Conservation (phyloP, 1,140 invertebrate genomes). For the Hermatobates lingyangjiaoensis region DNA sequence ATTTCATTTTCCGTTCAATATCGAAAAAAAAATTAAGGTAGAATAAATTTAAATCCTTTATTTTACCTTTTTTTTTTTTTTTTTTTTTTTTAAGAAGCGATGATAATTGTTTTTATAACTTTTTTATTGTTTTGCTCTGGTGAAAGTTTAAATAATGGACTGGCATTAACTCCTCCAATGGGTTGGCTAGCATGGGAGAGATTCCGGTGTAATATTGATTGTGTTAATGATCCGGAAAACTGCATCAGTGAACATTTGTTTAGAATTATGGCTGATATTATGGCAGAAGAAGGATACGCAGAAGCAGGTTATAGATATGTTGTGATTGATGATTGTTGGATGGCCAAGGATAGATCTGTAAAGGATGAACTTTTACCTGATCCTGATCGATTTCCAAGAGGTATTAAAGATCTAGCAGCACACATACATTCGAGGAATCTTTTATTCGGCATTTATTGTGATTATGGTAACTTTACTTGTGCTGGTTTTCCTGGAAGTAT, state of each 20-base stretch:
- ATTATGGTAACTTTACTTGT: conserved; percentile 87
- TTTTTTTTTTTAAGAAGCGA: too few species aligned
- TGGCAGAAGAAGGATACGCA: conserved; percentile 31
- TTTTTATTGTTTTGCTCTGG: too few species aligned
- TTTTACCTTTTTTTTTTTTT: too few species aligned
- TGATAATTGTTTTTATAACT: too few species aligned
- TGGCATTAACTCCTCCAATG: conserved; percentile 45
- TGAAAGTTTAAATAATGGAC: conserved; percentile 30
- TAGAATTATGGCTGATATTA: conserved; percentile 30
- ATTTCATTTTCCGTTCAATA: too few species aligned
- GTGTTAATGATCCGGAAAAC: conserved; percentile 40
- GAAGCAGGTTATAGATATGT: conserved; percentile 35
- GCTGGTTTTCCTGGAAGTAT: conserved; percentile 85
- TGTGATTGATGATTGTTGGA: conserved; percentile 42
- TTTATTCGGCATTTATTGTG: conserved; percentile 93
- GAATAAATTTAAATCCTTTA: too few species aligned
- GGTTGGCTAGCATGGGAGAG: conserved; percentile 59
- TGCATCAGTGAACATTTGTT: conserved; percentile 44
- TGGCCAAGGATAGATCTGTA: conserved; percentile 26
- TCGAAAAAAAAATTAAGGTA: too few species aligned
- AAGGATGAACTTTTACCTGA: conserved; percentile 31
- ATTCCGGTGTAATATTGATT: conserved; percentile 49
- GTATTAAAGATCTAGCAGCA: conserved; percentile 33
- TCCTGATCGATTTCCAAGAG: conserved; percentile 33
- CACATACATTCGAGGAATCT: conserved; percentile 71